A percentile compares a stretch with the other conserved stretches of the same genome.
Conservation (phyloP, 1,140 invertebrate species). For the Camponotus pennsylvanicus region DNA sequence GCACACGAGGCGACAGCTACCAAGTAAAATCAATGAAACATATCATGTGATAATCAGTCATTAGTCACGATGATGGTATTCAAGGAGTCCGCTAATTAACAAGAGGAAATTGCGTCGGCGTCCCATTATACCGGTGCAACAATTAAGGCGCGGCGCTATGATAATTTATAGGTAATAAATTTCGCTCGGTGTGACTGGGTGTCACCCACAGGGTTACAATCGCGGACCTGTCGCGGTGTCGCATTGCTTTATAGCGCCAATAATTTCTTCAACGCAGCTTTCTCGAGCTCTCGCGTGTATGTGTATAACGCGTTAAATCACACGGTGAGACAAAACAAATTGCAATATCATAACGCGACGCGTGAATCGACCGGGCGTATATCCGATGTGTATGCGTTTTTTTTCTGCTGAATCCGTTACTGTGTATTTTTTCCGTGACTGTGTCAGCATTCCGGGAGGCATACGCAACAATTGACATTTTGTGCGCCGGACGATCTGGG, state of each 20-base stretch:
- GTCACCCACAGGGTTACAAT: slow-evolving; percentile 7
- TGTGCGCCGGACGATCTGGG: slow-evolving; percentile 45
- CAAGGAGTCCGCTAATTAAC: slow-evolving; percentile 10
- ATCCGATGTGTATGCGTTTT: neutral
- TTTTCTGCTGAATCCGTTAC: slow-evolving; percentile 27
- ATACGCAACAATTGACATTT: slow-evolving; percentile 61
- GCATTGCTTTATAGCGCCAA: slow-evolving; percentile 31
- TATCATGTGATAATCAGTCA: neutral
- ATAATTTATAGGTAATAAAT: slow-evolving; percentile 69
- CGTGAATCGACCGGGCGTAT: neutral
- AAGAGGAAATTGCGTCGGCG: neutral
- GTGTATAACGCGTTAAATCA: slow-evolving; percentile 40
- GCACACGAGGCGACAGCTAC: neutral
- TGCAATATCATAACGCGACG: slow-evolving; percentile 15
- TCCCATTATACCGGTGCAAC: slow-evolving; percentile 25
- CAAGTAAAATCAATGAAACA: neutral
- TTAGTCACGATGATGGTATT: slow-evolving; percentile 18
- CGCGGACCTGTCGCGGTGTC: neutral
- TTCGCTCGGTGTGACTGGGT: neutral
- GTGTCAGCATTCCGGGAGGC: slow-evolving; percentile 60
- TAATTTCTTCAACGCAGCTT: slow-evolving; percentile 20
- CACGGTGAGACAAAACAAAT: neutral
- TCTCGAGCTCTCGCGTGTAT: neutral
- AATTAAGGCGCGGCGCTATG: slow-evolving; percentile 57
- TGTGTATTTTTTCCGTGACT: slow-evolving; percentile 46